Conservation (phyloP, 2,113 vertebrate genomes). For the Melospiza georgiana region DNA sequence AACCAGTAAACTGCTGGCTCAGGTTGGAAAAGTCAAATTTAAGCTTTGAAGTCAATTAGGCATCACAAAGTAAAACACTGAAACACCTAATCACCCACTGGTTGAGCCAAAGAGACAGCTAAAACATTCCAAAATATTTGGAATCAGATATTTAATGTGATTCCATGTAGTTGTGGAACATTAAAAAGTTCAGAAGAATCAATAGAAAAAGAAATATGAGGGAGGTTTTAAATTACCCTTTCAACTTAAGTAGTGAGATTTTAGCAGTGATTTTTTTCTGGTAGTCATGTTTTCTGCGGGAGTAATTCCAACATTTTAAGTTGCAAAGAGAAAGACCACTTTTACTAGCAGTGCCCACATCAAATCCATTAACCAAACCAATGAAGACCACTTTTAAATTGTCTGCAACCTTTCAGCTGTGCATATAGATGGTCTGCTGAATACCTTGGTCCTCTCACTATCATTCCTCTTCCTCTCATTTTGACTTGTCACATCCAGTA, state of each 20-base stretch:
- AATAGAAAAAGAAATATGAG: not conserved
- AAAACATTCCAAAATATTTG: not conserved
- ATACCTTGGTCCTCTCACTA: not conserved
- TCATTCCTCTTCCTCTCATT: not conserved
- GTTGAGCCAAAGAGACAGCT: not conserved
- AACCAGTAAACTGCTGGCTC: not conserved
- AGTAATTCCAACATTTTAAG: not conserved
- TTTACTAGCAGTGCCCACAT: not conserved
- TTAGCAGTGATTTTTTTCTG: not conserved
- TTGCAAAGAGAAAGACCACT: not conserved
- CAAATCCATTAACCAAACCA: not conserved
- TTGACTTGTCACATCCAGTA: not conserved
- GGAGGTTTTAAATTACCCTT: not conserved
- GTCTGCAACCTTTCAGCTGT: not conserved
- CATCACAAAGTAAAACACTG: not conserved
- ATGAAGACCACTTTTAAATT: not conserved
- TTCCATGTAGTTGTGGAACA: not conserved
- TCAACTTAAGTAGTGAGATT: not conserved
- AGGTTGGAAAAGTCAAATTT: not conserved
- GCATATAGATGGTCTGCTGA: not conserved
- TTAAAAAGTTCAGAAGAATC: not conserved
- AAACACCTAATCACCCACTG: not conserved
- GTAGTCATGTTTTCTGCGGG: not conserved
- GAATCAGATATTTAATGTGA: not conserved
- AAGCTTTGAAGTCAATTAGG: not conserved